Evolutionary conservation across 2,888 invertebrate genomes (phyloP), one percentile per base, ranked within the genome.

Genomic region (Patella pellucida): DNA sequence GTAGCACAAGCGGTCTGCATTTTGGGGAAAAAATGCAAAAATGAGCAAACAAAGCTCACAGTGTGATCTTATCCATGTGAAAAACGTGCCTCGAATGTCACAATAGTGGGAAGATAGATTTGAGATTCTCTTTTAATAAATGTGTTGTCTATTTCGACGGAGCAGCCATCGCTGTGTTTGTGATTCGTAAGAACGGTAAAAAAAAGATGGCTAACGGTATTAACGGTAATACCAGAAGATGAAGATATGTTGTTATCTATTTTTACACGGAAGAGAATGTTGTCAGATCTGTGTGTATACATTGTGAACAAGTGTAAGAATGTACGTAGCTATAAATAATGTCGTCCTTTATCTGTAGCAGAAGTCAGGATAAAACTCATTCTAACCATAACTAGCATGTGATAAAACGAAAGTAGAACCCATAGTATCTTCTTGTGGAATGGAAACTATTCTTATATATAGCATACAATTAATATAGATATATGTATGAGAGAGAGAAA

Each of bases 1-100:
- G 23, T 19, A 23, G 19, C 62, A 62, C 19, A 62, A 23, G 23
- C 19, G 23, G 23, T 62, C 62, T 23, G 19, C 23, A 62, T 23
- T 62, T 62, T 62, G 11, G 23, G 23, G 62, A 12, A 23, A 62
- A 62, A 62, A 62, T 62, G 62, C 23, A 14, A 62, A 62, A 62
- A 62, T 62, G 11, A 62, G 19, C 19, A 19, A 62, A 62, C 19
- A 11, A 62, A 62, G 16, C 62, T 41, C 62, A 23, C 14, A 62
- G 62, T n/a, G 19, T 62, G 62, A 62, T 62, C 62, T 62, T 62
- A 62, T 62, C 62, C 62, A 62, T 62, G 62, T 62, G 19, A 19
- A 11, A 23, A 19, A 23, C 19, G 23, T 62, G 62, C 19, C 12
- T 62, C 19, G 19, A 19, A 62, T 62, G 62, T 62, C 62, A 62